Conservation (phyloP, 2,797 vertebrate genomes). For the Eleutherodactylus coqui region DNA sequence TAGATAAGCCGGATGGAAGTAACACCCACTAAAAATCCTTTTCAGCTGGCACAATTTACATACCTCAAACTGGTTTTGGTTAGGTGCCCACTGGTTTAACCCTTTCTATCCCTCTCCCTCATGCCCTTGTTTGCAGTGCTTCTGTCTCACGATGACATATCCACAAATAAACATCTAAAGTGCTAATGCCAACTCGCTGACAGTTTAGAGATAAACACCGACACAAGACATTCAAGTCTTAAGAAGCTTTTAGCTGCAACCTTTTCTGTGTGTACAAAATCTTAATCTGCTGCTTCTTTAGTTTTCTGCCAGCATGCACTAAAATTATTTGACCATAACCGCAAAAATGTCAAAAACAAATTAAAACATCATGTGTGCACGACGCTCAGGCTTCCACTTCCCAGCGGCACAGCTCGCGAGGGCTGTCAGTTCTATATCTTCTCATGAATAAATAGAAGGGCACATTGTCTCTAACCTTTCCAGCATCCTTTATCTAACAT, state of each 20-base stretch:
- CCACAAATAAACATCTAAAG: background rate
- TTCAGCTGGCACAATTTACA: background rate
- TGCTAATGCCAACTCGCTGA: background rate
- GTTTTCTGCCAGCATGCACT: slow-evolving; percentile 19
- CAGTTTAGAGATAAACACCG: background rate
- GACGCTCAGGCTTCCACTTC: background rate
- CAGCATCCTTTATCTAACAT: background rate
- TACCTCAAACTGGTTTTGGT: background rate
- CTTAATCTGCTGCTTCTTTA: slow-evolving; percentile 15
- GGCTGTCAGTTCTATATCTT: background rate
- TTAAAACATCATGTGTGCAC: slow-evolving; percentile 27
- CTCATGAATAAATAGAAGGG: background rate
- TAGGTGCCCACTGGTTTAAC: background rate
- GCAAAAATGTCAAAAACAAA: slow-evolving; percentile 57
- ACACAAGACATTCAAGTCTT: background rate
- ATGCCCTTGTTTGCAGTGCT: background rate
- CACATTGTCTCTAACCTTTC: background rate
- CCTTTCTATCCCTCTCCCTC: too few species aligned
- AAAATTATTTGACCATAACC: slow-evolving; percentile 39
- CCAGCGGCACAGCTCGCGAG: slow-evolving; percentile 7
- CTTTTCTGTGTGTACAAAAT: background rate
- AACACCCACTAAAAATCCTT: too few species aligned
- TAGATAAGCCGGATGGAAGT: too few species aligned
- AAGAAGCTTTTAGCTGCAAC: background rate
- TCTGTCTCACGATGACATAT: background rate